A percentile compares a stretch with the other conserved stretches of the same genome.
phyloP scores from a whole-genome alignment of 2,113 vertebrate genomes.

The Brachypteracias leptosomus region DNA sequence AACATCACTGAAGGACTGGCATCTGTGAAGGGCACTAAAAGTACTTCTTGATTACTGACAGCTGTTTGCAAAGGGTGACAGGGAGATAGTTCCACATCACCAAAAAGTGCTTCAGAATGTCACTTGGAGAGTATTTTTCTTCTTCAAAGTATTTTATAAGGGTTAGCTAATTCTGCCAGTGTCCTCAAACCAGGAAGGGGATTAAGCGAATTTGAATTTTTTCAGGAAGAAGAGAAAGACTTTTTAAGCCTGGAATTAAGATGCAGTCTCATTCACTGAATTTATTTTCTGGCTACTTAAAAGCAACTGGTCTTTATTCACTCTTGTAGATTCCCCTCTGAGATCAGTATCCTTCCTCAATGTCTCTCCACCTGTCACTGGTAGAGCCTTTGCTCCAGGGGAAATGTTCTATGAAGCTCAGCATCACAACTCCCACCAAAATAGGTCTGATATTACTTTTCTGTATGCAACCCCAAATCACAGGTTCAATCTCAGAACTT shows the following conservation, averaged over 20 bases:
- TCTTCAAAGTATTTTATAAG: not conserved
- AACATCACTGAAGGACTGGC: not conserved
- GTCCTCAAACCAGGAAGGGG: not conserved
- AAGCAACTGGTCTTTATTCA: not conserved
- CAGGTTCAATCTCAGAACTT: not conserved
- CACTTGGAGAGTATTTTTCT: not conserved
- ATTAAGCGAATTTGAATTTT: not conserved
- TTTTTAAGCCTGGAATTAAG: not conserved
- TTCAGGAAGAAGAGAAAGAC: not conserved
- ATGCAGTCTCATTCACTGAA: not conserved
- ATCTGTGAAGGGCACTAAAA: not conserved
- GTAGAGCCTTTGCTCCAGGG: not conserved
- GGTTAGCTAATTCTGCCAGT: not conserved
- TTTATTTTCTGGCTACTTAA: not conserved
- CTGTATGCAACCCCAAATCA: not conserved
- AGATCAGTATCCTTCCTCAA: not conserved
- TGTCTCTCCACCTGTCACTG: accelerated
- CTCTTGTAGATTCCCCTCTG: not conserved
- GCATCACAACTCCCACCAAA: not conserved
- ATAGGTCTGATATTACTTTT: not conserved
- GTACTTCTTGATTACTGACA: not conserved
- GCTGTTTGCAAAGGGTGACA: not conserved
- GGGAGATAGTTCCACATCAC: not conserved
- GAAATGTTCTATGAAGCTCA: not conserved
- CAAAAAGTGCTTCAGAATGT: not conserved